Base-by-base conservation (phyloP, 2,797 vertebrate species). In the Netta rufina region DNA sequence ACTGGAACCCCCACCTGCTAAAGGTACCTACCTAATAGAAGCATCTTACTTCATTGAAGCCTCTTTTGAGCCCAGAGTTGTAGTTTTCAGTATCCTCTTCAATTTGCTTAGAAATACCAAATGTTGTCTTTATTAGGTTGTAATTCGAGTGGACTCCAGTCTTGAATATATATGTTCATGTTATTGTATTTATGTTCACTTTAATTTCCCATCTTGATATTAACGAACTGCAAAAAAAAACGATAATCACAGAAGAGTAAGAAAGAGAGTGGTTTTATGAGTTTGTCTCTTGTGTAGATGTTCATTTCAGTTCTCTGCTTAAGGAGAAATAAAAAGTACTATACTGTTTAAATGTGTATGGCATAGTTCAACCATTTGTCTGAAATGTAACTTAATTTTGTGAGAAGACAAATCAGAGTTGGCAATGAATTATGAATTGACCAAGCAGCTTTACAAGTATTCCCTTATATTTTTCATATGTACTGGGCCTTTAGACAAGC, bases 21-120 rank as follows among this genome's bases (percentile, higher is more conserved):
- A 98, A 99, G 98, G 99, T 99, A 99, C 80, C 82, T 96, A 57
- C 19, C 28, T 58, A 62, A 70, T 92, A 96, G 78, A 95, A 76
- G 91, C 77, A 90, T 27, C 61, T 84, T 39, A 57, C 20, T 65
- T 93, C 76, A 64, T 88, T 76, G 67, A 84, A 89, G 21, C 18
- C 12, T 76, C 51, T 78, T 15, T 19, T 66, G 32, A 83, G 20
- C 11, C 8, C 24, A 70, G 28, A 90, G 25, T 22, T 85, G 6
- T 81, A 71, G 24, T 39, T 84, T 51, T 89, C 8, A 3, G 13
- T 81, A 57, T 92, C 54, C 86, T 86, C n/a, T 86, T 74, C 43
- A n/a, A 36, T 92, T 79, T 84, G 8, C 24, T 80, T 24, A 47
- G 38, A 80, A 82, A 38, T 51, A 58, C 41, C 4, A 57, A 71